Evolutionary conservation across 1,140 invertebrate species (phyloP).

Genomic region (Carcinoscorpius rotundicauda): DNA sequence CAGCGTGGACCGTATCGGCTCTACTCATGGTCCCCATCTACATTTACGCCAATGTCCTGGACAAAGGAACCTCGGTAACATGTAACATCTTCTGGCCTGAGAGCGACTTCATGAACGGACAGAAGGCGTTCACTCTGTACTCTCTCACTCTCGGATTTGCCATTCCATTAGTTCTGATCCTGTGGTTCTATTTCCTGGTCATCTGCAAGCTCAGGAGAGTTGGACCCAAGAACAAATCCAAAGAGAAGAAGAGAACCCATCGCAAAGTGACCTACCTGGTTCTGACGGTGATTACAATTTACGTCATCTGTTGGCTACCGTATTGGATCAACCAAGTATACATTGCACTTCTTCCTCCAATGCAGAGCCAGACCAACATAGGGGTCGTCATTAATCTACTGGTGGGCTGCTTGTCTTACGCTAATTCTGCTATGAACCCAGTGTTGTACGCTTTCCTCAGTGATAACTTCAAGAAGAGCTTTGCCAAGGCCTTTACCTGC

Average conservation of each 20-base stretch:
- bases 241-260: slow-evolving; percentile 85
- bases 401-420: slow-evolving; percentile 80
- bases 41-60: slow-evolving; percentile 67
- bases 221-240: slow-evolving; percentile 47
- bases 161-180: slow-evolving; percentile 78
- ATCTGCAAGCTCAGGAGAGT: slow-evolving; percentile 61
- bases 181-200: slow-evolving; percentile 89
- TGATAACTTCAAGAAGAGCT: slow-evolving; percentile 91
- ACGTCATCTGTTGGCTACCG: slow-evolving; percentile 91
- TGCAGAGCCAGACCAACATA: slow-evolving; percentile 43
- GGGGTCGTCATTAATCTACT: slow-evolving; percentile 63
- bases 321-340: slow-evolving; percentile 75
- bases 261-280: slow-evolving; percentile 88
- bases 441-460: slow-evolving; percentile 90
- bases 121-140: slow-evolving; percentile 72
- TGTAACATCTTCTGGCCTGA: slow-evolving; percentile 77
- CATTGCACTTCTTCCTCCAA: slow-evolving; percentile 23
- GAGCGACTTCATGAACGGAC: slow-evolving; percentile 39
- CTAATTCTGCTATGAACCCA: slow-evolving; percentile 94
- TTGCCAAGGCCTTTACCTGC: slow-evolving; percentile 59
- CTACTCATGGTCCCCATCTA: slow-evolving; percentile 81
- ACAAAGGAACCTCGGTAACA: slow-evolving; percentile 33
- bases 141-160: slow-evolving; percentile 85
- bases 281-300: slow-evolving; percentile 88
- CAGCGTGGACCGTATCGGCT: slow-evolving; percentile 69